Conservation (phyloP, 2,113 vertebrate genomes). For the Isurus oxyrinchus region DNA sequence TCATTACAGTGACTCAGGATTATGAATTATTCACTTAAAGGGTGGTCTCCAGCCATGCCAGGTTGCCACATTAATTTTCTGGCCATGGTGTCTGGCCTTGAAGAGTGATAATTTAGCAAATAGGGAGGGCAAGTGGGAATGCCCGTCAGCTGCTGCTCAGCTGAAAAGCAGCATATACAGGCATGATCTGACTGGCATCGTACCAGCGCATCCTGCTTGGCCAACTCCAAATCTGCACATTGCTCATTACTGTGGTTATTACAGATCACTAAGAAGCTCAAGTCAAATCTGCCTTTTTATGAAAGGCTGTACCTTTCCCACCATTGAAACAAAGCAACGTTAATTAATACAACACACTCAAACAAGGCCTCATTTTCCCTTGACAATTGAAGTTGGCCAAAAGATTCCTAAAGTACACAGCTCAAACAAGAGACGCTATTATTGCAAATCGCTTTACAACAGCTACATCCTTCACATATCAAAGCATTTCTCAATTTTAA, state of each 20-base stretch:
- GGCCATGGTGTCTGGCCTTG: not conserved
- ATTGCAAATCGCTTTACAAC: not conserved
- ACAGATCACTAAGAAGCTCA: not conserved
- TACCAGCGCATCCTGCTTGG: not conserved
- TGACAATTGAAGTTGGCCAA: not conserved
- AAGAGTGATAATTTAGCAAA: not conserved
- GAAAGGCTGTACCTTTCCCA: slow-evolving; percentile 31
- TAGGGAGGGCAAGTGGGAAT: slow-evolving; percentile 16
- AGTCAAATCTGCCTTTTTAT: not conserved
- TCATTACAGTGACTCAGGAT: not conserved
- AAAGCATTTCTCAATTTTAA: not conserved
- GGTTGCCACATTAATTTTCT: not conserved
- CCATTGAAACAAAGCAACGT: not conserved
- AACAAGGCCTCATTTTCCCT: slow-evolving; percentile 7
- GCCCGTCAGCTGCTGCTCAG: slow-evolving; percentile 2
- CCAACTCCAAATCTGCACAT: slow-evolving; percentile 16
- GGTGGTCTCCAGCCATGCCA: not conserved
- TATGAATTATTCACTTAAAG: not conserved
- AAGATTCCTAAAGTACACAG: not conserved
- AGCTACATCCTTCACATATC: not conserved
- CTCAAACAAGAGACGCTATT: not conserved
- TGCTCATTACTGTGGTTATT: not conserved
- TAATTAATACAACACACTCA: not conserved
- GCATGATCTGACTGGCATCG: not conserved
- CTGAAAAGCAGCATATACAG: not conserved